Conservation (phyloP, 2,113 vertebrate species). For the Vombatus ursinus region DNA sequence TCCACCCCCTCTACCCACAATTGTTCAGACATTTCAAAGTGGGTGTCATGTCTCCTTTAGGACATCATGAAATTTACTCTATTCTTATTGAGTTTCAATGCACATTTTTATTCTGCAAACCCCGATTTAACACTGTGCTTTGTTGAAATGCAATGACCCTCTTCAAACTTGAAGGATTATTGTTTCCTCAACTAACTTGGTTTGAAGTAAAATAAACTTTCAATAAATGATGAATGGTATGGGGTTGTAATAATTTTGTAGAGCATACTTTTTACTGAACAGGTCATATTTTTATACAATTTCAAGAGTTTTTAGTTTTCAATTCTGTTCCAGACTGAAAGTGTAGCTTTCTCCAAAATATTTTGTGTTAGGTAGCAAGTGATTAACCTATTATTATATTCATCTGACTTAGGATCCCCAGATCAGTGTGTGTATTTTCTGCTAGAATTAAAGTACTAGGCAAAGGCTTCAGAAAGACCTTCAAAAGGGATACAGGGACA, state of each 20-base stretch:
- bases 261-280: background rate
- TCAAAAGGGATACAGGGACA: background rate
- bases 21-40: background rate
- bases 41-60: slow-evolving; percentile 2
- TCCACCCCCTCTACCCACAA: background rate
- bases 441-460: background rate
- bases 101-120: slow-evolving; percentile 29
- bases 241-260: background rate
- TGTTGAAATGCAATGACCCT: slow-evolving; percentile 32
- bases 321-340: slow-evolving; percentile 51
- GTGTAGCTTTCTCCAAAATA: background rate
- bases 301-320: slow-evolving; percentile 26
- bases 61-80: slow-evolving; percentile 23
- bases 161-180: background rate
- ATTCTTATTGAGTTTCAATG: background rate
- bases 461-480: background rate
- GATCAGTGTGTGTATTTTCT: background rate
- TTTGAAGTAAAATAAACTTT: background rate
- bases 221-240: background rate
- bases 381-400: background rate
- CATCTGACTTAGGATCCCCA: background rate
- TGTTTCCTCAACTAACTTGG: background rate
- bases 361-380: background rate
- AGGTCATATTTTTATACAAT: background rate
- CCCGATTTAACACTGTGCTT: slow-evolving; percentile 31